These are phyloP conservation scores for Leptosomus discolor DNA, from an alignment of 2,113 vertebrate species.

Conservation along the genomic window DNA sequence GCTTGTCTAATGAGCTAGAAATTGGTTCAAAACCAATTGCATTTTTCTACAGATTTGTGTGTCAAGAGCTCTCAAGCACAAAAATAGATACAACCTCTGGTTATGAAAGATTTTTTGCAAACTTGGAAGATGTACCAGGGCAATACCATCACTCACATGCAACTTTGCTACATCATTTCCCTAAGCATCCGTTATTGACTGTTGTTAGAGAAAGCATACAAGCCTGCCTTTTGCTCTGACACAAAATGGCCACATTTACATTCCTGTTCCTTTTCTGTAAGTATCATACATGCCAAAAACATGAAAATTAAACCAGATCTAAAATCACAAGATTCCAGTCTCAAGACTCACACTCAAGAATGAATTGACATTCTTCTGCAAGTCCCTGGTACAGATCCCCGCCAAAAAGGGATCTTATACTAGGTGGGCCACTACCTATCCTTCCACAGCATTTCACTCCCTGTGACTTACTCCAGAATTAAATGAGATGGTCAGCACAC, in stretches of 20 bases:
- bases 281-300: neutral
- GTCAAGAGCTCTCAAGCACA: neutral
- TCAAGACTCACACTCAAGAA: neutral
- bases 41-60: neutral
- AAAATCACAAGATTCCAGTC: neutral
- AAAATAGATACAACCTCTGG: neutral
- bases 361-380: neutral
- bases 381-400: accelerated
- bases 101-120: neutral
- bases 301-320: neutral
- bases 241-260: neutral
- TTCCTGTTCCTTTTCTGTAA: neutral
- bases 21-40: neutral
- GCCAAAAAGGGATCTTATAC: neutral
- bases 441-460: neutral
- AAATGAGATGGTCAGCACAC: neutral
- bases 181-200: neutral
- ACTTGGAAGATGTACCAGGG: neutral
- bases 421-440: neutral
- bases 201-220: neutral
- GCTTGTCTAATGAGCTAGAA: neutral
- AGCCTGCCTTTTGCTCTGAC: neutral
- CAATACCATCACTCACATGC: neutral
- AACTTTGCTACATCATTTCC: neutral
- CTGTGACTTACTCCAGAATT: neutral